Base-by-base conservation (phyloP, 2,888 invertebrate species). In the Polydrusus cervinus region DNA sequence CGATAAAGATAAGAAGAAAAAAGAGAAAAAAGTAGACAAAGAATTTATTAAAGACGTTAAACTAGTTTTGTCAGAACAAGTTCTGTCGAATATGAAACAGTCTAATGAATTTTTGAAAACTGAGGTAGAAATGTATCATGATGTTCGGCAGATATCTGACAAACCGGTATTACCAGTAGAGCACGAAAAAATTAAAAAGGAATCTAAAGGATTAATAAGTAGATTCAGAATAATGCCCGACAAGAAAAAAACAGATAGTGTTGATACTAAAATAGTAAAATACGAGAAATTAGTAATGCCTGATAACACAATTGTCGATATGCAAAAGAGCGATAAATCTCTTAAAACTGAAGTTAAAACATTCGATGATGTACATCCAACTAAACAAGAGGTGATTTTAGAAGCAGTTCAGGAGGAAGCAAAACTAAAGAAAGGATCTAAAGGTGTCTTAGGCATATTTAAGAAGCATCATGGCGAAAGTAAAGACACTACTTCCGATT, bases 21-120 rank as follows among this genome's bases (percentile, higher is more conserved):
- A 65, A 30, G 25, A 49, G 40, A 60, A 34, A 11, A 57, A 53
- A 14, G 25, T 68, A 9, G 79, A 80, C 34, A 79, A 78, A 38
- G 78, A 80, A 30, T 0, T 70, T 11, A 13, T 57, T 25, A 77
- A 80, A 8, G 78, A 75, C 49, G 74, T 73, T 11, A 80, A 81
- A 69, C 77, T 81, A 18, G 80, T 82, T 47, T 55, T 82, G 45
- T 83, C 83, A 51, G 79, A 82, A 65, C 78, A 81, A 45, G 80
- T 79, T 10, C 74, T 83, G 16, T 76, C 79, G 78, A 70, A 82
- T 40, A 84, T 84, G 80, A 83, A 81, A 9, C 81, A 83, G 30
- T 80, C 83, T 0, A 75, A 80, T 5, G 79, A 81, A 0, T 84
- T 83, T 67, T 45, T 83, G 9, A 72, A 76, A 62, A 75, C 79